Conservation (phyloP, 2,113 vertebrate species). For the Capreolus pygargus region DNA sequence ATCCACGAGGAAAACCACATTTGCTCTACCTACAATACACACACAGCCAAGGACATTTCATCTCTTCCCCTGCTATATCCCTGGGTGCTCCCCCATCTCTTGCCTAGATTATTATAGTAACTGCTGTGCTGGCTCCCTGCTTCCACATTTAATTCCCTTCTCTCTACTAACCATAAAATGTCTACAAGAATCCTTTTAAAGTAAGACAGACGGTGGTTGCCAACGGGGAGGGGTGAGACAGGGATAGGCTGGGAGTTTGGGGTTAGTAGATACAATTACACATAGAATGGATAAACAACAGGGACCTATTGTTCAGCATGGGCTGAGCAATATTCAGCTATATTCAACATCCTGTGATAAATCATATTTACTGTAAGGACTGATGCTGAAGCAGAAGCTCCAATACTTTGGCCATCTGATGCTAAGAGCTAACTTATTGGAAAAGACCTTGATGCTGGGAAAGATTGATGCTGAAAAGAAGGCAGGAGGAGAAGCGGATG, state of each 20-base stretch:
- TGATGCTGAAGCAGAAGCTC: neutral
- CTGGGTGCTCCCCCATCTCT: neutral
- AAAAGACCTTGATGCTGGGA: neutral
- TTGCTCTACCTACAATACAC: neutral
- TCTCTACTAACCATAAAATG: neutral
- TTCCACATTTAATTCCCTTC: neutral
- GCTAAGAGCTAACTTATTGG: neutral
- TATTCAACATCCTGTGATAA: neutral
- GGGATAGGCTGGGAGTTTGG: neutral
- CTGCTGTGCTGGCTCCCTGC: neutral
- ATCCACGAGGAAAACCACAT: neutral
- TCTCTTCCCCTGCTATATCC: neutral
- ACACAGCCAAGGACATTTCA: neutral
- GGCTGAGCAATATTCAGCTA: too few relatives aligned
- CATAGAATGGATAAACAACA: neutral
- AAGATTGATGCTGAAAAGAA: neutral
- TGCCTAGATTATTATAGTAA: neutral
- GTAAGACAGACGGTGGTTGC: neutral
- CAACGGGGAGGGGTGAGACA: neutral
- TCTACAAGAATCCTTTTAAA: neutral
- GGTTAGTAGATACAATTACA: neutral
- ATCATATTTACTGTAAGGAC: neutral
- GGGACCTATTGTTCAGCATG: neutral
- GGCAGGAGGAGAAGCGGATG: neutral
- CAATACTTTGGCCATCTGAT: neutral